phyloP scores from a whole-genome alignment of 2,888 invertebrate species.

The Andrena camellia region DNA sequence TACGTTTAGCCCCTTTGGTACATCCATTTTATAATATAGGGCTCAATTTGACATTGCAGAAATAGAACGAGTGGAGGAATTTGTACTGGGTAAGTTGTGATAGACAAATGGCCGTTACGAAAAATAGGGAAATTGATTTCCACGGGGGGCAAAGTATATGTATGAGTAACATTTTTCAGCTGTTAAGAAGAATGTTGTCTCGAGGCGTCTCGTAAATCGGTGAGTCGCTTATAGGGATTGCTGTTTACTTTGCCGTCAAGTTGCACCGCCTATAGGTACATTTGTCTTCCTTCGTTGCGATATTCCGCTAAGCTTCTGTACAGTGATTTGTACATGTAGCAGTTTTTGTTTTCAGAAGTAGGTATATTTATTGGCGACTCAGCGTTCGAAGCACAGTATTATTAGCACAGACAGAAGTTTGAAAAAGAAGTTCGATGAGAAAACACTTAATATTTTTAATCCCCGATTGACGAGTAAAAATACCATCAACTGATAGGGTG shows the following conservation, averaged over 20 bases:
- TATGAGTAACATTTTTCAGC: not conserved
- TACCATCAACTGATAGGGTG: no score
- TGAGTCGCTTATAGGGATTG: not conserved
- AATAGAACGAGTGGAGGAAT: no score
- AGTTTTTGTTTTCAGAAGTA: no score
- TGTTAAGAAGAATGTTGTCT: not conserved
- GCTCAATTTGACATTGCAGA: no score
- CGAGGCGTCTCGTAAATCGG: not conserved
- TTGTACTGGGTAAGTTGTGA: not conserved
- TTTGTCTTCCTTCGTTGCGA: slow-evolving; percentile 8
- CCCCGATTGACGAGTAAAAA: no score
- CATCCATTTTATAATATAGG: no score
- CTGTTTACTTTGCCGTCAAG: not conserved
- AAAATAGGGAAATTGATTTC: not conserved
- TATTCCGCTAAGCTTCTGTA: not conserved
- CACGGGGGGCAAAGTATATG: not conserved
- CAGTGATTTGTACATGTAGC: not conserved
- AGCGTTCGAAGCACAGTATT: no score
- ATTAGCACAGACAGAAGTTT: no score
- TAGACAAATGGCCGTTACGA: not conserved
- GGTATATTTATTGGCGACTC: no score
- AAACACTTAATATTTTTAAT: no score
- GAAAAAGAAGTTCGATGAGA: no score
- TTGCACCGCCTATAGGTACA: not conserved
- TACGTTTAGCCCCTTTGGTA: no score